phyloP scores from a whole-genome alignment of 2,113 vertebrate species.

The Leucosticte australis region DNA sequence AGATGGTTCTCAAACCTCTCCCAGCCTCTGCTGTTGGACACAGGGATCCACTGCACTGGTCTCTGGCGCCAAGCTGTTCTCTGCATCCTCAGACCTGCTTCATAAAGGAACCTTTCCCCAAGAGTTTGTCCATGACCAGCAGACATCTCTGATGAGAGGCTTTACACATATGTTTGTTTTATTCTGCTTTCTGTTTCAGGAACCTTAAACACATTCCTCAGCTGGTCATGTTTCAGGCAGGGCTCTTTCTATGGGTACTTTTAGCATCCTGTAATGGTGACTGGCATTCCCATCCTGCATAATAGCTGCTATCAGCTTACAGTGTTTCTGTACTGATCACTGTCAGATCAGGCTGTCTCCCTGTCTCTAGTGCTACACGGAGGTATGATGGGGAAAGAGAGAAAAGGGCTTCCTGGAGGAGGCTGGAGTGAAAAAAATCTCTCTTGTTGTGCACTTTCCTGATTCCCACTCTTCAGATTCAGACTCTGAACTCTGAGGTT shows the following conservation, averaged over 20 bases:
- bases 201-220: background rate
- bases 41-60: background rate
- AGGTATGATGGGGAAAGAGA: rapidly evolving
- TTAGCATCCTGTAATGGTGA: background rate
- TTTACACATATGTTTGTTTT: background rate
- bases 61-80: background rate
- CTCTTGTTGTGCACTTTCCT: background rate
- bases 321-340: rapidly evolving
- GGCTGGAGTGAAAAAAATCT: background rate
- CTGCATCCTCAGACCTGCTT: background rate
- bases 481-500: background rate
- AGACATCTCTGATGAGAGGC: rapidly evolving
- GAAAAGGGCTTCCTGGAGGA: background rate
- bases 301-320: slow-evolving; percentile 5
- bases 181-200: background rate
- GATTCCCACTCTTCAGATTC: background rate
- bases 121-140: background rate
- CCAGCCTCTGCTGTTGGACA: background rate
- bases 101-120: background rate
- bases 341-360: background rate
- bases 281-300: background rate
- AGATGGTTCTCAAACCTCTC: background rate
- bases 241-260: background rate
- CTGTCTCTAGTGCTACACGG: background rate
- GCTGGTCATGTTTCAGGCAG: background rate